These are phyloP conservation scores for Chascanopsetta lugubris DNA, from an alignment of 2,113 vertebrate species.

Conservation along the genomic window DNA sequence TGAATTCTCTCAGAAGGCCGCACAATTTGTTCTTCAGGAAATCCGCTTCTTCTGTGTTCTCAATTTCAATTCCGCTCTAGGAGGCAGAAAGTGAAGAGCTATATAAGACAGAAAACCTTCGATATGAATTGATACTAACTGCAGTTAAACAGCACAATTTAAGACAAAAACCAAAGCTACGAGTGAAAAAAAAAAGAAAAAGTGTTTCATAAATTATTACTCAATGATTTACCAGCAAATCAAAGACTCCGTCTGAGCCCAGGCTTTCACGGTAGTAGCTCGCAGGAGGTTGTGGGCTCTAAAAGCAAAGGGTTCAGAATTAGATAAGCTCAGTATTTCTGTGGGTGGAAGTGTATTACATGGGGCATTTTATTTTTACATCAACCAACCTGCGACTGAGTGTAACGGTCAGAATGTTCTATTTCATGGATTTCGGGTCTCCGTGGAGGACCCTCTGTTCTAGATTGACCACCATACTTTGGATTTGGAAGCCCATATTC, in stretches of 20 bases:
- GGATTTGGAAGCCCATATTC: conserved; percentile 26
- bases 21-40: conserved; percentile 79
- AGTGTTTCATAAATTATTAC: background rate
- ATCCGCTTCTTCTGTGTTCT: conserved; percentile 77
- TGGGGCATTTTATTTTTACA: background rate
- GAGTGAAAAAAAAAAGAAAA: background rate
- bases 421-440: conserved; percentile 20
- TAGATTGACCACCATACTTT: conserved; percentile 9
- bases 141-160: background rate
- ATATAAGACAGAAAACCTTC: background rate
- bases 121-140: background rate
- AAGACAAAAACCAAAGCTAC: background rate
- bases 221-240: conserved; percentile 71
- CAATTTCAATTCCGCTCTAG: conserved; percentile 78
- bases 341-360: no score
- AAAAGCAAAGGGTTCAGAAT: conserved; percentile 6
- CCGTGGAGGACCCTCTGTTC: background rate
- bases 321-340: no score
- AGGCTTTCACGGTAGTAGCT: conserved; percentile 27
- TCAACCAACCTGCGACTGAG: conserved; percentile 44
- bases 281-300: conserved; percentile 40
- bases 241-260: conserved; percentile 61
- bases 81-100: background rate
- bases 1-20: conserved; percentile 77
- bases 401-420: conserved; percentile 32